Percentiles rank a stretch among this genome's conserved stretches.
Conservation (phyloP, 1,140 invertebrate species). For the Hetaerina americana region DNA sequence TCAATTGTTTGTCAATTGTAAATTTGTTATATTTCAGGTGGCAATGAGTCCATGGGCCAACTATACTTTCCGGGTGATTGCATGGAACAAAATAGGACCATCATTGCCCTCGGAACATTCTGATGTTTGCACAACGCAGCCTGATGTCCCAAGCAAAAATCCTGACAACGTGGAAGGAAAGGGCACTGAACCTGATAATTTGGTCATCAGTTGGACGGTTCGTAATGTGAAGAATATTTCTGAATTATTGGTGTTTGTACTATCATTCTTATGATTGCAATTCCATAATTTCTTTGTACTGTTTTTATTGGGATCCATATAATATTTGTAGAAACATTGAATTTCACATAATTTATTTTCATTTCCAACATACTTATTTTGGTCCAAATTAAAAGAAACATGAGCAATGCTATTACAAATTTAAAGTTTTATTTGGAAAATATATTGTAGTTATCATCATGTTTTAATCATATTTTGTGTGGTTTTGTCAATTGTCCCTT, state of each 20-base stretch:
- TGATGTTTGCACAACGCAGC: constrained; percentile 65
- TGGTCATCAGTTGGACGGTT: constrained; percentile 90
- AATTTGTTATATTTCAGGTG: constrained; percentile 28
- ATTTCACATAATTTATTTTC: too few relatives aligned
- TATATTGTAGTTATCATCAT: too few relatives aligned
- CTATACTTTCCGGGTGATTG: constrained; percentile 91
- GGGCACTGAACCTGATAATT: constrained; percentile 74
- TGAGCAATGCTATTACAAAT: too few relatives aligned
- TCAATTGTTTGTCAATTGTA: too few relatives aligned
- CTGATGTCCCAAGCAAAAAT: constrained; percentile 85
- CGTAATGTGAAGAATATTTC: constrained; percentile 25
- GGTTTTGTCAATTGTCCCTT: too few relatives aligned
- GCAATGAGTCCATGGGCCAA: constrained; percentile 85
- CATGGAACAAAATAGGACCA: constrained; percentile 83
- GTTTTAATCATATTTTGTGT: too few relatives aligned
- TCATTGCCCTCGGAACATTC: constrained; percentile 74
- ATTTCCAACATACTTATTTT: too few relatives aligned
- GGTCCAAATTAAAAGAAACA: too few relatives aligned
- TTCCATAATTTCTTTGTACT: background rate
- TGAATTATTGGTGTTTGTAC: background rate
- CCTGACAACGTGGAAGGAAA: constrained; percentile 87
- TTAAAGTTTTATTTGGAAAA: too few relatives aligned
- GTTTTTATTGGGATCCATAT: background rate
- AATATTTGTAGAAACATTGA: constrained; percentile 1
- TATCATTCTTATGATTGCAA: background rate